Conservation (phyloP, 2,113 vertebrate genomes). For the Oncorhynchus clarkii region DNA sequence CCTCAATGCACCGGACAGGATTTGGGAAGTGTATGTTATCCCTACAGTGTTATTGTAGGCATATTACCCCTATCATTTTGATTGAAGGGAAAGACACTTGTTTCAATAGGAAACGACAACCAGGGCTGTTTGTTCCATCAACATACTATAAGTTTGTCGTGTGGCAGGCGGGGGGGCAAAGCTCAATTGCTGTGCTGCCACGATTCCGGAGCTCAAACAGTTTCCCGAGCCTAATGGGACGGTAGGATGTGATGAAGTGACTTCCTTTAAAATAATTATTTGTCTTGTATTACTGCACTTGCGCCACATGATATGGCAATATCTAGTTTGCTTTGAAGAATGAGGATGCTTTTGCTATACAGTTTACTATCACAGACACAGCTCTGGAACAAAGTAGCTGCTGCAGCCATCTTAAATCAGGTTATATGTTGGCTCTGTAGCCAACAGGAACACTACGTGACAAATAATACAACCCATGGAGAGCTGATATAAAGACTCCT, state of each 20-base stretch:
- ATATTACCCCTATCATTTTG: background rate
- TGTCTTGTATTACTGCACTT: background rate
- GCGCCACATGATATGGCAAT: background rate
- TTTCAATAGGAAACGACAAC: background rate
- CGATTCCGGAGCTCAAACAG: background rate
- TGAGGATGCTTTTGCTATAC: background rate
- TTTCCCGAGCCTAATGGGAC: background rate
- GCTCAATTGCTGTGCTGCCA: background rate
- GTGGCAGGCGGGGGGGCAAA: background rate
- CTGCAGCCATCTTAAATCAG: background rate
- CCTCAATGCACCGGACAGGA: background rate
- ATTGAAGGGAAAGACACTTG: background rate
- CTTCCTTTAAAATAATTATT: background rate
- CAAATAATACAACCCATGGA: background rate
- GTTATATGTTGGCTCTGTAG: background rate
- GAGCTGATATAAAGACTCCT: conserved; percentile 1
- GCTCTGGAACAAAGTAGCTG: background rate
- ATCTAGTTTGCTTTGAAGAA: conserved; percentile 1
- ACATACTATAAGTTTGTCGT: background rate
- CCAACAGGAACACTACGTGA: background rate
- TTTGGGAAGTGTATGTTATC: background rate
- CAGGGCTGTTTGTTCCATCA: background rate
- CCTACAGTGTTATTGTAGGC: background rate
- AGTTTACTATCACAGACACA: background rate
- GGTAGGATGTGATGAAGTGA: background rate